These are phyloP conservation scores for Phenganax marumi DNA, from an alignment of 92 coral and sea anemone species.

Conservation along the genomic window DNA sequence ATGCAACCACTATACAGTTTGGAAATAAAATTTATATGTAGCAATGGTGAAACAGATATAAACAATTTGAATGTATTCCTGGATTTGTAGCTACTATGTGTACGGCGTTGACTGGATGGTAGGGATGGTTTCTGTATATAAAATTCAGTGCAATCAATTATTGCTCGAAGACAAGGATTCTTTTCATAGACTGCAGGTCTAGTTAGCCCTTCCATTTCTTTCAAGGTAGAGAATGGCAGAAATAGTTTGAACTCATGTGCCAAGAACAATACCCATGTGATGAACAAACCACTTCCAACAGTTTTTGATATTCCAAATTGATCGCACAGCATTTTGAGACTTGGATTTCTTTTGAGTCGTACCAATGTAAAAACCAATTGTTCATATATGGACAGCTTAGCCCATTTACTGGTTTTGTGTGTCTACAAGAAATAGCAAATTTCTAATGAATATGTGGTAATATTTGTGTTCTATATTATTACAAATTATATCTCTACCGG, in stretches of 20 bases:
- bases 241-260: slow-evolving; percentile 52
- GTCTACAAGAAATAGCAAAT: background rate
- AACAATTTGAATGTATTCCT: slow-evolving; percentile 52
- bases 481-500: background rate
- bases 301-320: slow-evolving; percentile 55
- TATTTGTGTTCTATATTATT: background rate
- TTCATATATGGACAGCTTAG: slow-evolving; percentile 34
- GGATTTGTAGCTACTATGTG: slow-evolving; percentile 61
- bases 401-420: slow-evolving; percentile 19
- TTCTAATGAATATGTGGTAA: background rate
- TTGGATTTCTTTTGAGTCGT: slow-evolving; percentile 62
- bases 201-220: slow-evolving; percentile 38
- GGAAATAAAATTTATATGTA: slow-evolving; percentile 59
- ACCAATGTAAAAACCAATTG: slow-evolving; percentile 60
- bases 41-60: slow-evolving; percentile 56
- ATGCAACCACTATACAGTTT: slow-evolving; percentile 59
- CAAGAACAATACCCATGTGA: slow-evolving; percentile 57
- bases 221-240: slow-evolving; percentile 51
- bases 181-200: slow-evolving; percentile 47
- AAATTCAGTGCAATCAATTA: slow-evolving; percentile 63
- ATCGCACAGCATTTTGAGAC: slow-evolving; percentile 69
- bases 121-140: slow-evolving; percentile 60
- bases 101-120: slow-evolving; percentile 59
- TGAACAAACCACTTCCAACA: slow-evolving; percentile 65
- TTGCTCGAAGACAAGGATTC: slow-evolving; percentile 50